Base-by-base conservation (phyloP, 2,797 vertebrate genomes). In the Morelia viridis region DNA sequence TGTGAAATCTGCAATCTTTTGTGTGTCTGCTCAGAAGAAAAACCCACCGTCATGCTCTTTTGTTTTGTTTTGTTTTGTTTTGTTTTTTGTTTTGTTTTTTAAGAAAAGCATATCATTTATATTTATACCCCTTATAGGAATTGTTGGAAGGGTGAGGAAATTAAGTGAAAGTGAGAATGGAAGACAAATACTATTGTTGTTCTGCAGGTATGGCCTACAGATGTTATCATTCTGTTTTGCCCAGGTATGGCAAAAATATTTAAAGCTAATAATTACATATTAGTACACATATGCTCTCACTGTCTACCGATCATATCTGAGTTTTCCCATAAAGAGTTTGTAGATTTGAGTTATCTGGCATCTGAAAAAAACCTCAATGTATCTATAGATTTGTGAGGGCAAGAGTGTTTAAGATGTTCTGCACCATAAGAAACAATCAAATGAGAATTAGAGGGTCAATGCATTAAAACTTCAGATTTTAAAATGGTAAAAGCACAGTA, bases 181-280 rank as follows among this genome's bases (percentile, higher is more conserved):
- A 97, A 94, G 96, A 94, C 95, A 97, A 95, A 97, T 97, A 96
- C 97, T 97, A 97, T 94, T 93, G 93, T 94, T 96, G 94, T 96
- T 96, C 95, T 96, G 96, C 96, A 96, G 96, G 97, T 94, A 94
- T 96, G 97, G 96, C 97, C 97, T 96, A 97, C 96, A 97, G 97
- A 97, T 94, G 94, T 97, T 97, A 97, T 97, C 97, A 97, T 97
- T 96, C 95, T 97, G 89, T 95, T 97, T 96, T n/a, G n/a, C n/a
- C n/a, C n/a, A n/a, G n/a, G n/a, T n/a, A n/a, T n/a, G n/a, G 96
- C 95, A 96, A 97, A 97, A 97, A 97, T 97, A 97, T 98, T n/a
- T 97, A 97, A 95, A 96, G 95, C 97, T 97, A 97, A 97, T 97
- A 97, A 35, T 94, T 97, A 97, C 96, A 71, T 41, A 76, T 41